Evolutionary conservation across 2,888 invertebrate genomes (phyloP).

Genomic region (Disparrhopalites patrizii): DNA sequence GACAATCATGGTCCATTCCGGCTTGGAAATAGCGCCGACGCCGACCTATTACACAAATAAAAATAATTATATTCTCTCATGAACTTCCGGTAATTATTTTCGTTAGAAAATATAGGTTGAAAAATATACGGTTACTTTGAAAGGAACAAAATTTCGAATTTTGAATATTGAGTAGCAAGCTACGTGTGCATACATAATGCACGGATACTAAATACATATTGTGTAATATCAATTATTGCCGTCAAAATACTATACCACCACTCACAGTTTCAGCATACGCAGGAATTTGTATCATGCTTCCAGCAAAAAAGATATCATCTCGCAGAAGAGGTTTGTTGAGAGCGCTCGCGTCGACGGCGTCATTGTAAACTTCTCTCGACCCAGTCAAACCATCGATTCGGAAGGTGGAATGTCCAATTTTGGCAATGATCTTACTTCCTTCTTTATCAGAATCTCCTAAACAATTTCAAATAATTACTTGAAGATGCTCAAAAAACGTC

Average conservation of each 20-base stretch:
- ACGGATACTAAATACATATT: not conserved
- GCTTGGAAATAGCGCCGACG: not conserved
- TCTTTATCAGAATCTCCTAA: too few relatives aligned
- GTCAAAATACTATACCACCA: not conserved
- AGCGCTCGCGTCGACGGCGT: constrained; percentile 29
- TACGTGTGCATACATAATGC: too few relatives aligned
- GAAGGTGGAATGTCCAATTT: constrained; percentile 37
- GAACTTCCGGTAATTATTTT: too few relatives aligned
- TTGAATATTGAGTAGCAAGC: too few relatives aligned
- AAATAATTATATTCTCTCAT: not conserved
- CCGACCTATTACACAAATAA: not conserved
- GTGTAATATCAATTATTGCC: not conserved
- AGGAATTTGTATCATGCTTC: constrained; percentile 76
- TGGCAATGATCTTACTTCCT: too few relatives aligned
- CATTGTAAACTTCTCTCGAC: constrained; percentile 52
- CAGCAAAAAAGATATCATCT: constrained; percentile 88
- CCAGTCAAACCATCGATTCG: constrained; percentile 40
- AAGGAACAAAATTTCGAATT: too few relatives aligned
- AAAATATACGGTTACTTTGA: too few relatives aligned
- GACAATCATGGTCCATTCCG: constrained; percentile 17
- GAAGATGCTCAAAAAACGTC: too few relatives aligned
- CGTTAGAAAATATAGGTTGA: too few relatives aligned
- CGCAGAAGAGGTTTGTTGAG: constrained; percentile 71
- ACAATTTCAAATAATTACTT: too few relatives aligned
- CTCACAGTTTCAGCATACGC: constrained; percentile 59